phyloP scores from a whole-genome alignment of 2,113 vertebrate genomes.

The Callospermophilus lateralis region DNA sequence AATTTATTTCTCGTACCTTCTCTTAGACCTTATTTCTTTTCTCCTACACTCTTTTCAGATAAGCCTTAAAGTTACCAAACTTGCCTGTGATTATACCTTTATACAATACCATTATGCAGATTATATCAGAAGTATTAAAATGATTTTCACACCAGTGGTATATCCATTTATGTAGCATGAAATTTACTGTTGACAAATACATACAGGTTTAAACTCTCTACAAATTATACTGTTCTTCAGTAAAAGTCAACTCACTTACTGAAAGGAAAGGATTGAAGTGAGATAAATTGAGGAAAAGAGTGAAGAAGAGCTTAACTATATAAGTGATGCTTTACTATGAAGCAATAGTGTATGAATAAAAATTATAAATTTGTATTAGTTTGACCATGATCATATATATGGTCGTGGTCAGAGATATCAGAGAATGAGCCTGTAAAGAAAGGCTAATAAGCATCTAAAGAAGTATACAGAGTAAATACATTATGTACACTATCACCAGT shows the following conservation, averaged over 20 bases:
- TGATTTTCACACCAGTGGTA: not conserved
- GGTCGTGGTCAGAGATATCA: not conserved
- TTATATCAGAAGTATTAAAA: slow-evolving; percentile 1
- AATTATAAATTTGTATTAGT: not conserved
- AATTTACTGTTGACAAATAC: not conserved
- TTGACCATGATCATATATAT: not conserved
- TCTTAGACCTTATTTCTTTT: not conserved
- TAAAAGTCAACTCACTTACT: not conserved
- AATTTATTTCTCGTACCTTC: not conserved
- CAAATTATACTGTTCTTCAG: not conserved
- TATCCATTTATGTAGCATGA: not conserved
- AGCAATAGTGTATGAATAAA: not conserved
- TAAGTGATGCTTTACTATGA: not conserved
- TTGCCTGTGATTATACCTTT: not conserved
- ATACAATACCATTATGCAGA: not conserved
- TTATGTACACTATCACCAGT: not conserved
- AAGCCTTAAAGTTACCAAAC: not conserved
- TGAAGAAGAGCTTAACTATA: not conserved
- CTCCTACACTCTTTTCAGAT: not conserved
- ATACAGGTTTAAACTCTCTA: not conserved
- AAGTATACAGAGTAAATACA: not conserved
- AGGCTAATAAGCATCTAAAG: not conserved
- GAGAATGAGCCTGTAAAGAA: not conserved
- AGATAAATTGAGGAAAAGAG: not conserved
- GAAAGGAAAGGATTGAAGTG: not conserved